Conservation (phyloP, 2,888 invertebrate species). For the Agrochola circellaris region DNA sequence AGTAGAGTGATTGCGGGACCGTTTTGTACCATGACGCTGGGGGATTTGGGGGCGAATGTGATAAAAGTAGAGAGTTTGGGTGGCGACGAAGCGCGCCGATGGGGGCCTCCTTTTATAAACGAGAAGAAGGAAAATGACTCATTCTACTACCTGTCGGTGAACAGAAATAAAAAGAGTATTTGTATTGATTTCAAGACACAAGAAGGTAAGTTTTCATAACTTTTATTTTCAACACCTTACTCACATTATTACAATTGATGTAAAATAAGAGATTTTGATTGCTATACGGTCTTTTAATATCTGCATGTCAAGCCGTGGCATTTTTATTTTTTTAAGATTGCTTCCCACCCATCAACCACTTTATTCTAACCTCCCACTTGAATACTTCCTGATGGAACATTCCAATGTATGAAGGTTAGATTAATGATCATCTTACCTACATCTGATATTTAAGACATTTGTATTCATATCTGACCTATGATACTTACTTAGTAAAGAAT, state of each 20-base stretch:
- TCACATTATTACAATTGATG: neutral
- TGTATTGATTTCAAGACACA: slow-evolving; percentile 95
- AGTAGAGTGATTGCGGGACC: slow-evolving; percentile 98
- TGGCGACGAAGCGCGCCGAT: slow-evolving; percentile 96
- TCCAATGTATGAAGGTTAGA: neutral
- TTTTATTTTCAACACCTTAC: neutral
- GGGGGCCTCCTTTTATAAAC: slow-evolving; percentile 97
- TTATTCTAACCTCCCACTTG: neutral
- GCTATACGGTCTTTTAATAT: too few relatives aligned
- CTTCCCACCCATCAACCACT: neutral
- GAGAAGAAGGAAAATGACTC: slow-evolving; percentile 91
- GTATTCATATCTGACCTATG: neutral
- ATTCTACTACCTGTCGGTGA: slow-evolving; percentile 96
- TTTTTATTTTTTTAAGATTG: too few relatives aligned
- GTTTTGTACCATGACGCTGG: slow-evolving; percentile 97
- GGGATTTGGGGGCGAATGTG: slow-evolving; percentile 97
- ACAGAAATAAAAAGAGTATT: slow-evolving; percentile 98
- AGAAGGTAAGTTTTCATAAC: slow-evolving; percentile 86
- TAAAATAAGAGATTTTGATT: too few relatives aligned
- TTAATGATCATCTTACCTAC: neutral
- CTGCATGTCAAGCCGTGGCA: too few relatives aligned
- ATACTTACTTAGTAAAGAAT: neutral
- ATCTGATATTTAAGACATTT: neutral
- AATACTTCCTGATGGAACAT: slow-evolving; percentile 1
- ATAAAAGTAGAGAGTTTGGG: slow-evolving; percentile 97